phyloP scores from a whole-genome alignment of 1,140 invertebrate species.

The Ceratina calcarata region DNA sequence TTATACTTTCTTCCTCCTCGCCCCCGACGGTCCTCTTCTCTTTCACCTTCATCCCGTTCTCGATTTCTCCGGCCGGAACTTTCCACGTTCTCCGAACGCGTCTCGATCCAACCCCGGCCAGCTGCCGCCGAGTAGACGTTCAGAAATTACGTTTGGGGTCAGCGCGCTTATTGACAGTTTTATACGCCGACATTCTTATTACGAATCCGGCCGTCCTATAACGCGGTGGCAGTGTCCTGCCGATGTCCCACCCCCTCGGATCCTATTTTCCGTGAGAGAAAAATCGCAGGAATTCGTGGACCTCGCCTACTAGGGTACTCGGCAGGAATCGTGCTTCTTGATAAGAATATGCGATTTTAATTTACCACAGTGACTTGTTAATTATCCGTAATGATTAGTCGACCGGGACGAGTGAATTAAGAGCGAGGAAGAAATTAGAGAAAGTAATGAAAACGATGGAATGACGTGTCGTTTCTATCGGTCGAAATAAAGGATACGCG shows the following conservation, averaged over 20 bases:
- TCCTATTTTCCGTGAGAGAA: slow-evolving; percentile 35
- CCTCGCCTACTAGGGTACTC: neutral
- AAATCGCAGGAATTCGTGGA: slow-evolving; percentile 23
- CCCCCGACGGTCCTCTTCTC: slow-evolving; percentile 5
- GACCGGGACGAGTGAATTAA: neutral
- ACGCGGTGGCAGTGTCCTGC: slow-evolving; percentile 24
- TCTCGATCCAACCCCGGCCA: slow-evolving; percentile 15
- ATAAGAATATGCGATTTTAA: neutral
- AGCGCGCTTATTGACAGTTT: slow-evolving; percentile 72
- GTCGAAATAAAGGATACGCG: slow-evolving; percentile 12
- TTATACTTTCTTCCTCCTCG: slow-evolving; percentile 3
- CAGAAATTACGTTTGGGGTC: slow-evolving; percentile 69
- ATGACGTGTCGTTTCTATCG: slow-evolving; percentile 21
- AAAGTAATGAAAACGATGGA: slow-evolving; percentile 8
- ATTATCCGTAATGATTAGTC: neutral
- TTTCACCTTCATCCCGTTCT: slow-evolving; percentile 35
- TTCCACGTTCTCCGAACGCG: slow-evolving; percentile 17
- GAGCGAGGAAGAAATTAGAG: neutral
- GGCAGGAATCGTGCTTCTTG: neutral
- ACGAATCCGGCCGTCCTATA: slow-evolving; percentile 64
- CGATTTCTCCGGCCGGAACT: slow-evolving; percentile 19
- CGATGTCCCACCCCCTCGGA: slow-evolving; percentile 12
- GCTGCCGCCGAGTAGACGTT: slow-evolving; percentile 49
- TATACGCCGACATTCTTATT: slow-evolving; percentile 70
- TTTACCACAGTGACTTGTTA: neutral